Base-by-base conservation (phyloP, 2,888 invertebrate genomes). In the Papilio demoleus region DNA sequence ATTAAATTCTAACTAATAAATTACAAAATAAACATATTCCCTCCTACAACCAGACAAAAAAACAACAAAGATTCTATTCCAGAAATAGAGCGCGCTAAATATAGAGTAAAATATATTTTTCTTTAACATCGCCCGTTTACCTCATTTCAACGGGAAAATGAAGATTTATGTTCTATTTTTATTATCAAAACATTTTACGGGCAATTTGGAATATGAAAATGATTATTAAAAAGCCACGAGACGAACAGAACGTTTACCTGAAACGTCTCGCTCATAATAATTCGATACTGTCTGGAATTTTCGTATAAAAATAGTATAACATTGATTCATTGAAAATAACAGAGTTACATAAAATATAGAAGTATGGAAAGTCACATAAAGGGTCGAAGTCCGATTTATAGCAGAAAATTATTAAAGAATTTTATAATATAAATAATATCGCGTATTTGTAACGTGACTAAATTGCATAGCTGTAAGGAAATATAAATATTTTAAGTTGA, bases 401-500 rank as follows among this genome's bases (percentile, higher is more conserved):
- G 1, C 2, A 12, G 4, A 24, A 6, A 27, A 50, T 27, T n/a
- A 24, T 4, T 50, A 14, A 50, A 50, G 24, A 14, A 50, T 24
- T 22, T 50, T 8, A 4, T 22, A 1, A 2, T 22, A 2, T 8
- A 12, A 22, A 4, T 47, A 42, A 17, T 22, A 4, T 11, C 4
- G 9, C 5, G 5, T 12, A 12, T 50, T 27, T 47, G n/a, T 47
- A 22, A 47, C 22, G 14, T 50, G 24, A 5, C 14, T 12, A 6
- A 27, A 27, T 27, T 36, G 59, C 36, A 22, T 59, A 22, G 36
- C 36, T 59, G 40, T 24, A 38, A 17, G 62, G 31, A 62, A 22
- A 62, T 45, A 38, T 4, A 22, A 50, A 63, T 50, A 36, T 47
- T 50, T 63, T 19, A 34, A 31, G 40, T 62, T n/a, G n/a, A n/a